A percentile compares a stretch with the other conserved stretches of the same genome.
These are phyloP conservation scores for Tangara arthus DNA, from an alignment of 2,797 vertebrate genomes.

Conservation along the genomic window DNA sequence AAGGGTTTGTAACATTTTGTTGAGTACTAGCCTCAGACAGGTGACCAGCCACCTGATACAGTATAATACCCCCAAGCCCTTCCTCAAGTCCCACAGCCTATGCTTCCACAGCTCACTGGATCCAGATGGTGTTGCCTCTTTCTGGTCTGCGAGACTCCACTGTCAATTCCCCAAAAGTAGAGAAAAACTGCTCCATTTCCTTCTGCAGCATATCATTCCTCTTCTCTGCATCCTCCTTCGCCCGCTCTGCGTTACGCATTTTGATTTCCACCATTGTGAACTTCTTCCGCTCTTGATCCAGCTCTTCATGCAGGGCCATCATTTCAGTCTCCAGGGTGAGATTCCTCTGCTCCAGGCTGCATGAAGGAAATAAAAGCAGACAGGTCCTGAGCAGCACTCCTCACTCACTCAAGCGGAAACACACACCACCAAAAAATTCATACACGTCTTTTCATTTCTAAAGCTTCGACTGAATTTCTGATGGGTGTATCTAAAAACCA, in stretches of 20 bases:
- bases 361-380: background rate
- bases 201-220: constrained; percentile 97
- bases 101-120: constrained; percentile 80
- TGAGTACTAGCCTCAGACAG: constrained; percentile 73
- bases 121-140: constrained; percentile 93
- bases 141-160: constrained; percentile 87
- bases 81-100: constrained; percentile 39
- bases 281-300: constrained; percentile 98
- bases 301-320: constrained; percentile 89
- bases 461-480: background rate
- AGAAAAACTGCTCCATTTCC: constrained; percentile 99
- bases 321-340: constrained; percentile 91
- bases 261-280: constrained; percentile 99
- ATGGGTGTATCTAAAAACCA: background rate
- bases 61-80: background rate
- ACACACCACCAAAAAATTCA: background rate
- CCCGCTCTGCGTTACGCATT: constrained; percentile 95
- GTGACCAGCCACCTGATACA: constrained; percentile 77
- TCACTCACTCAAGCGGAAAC: background rate
- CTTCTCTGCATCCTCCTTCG: constrained; percentile 95
- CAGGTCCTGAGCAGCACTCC: background rate
- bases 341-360: constrained; percentile 93
- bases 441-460: background rate
- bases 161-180: constrained; percentile 95
- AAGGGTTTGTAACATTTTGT: constrained; percentile 41